These are phyloP conservation scores for Cyanocitta stelleri DNA, from an alignment of 2,113 vertebrate genomes.

Conservation along the genomic window DNA sequence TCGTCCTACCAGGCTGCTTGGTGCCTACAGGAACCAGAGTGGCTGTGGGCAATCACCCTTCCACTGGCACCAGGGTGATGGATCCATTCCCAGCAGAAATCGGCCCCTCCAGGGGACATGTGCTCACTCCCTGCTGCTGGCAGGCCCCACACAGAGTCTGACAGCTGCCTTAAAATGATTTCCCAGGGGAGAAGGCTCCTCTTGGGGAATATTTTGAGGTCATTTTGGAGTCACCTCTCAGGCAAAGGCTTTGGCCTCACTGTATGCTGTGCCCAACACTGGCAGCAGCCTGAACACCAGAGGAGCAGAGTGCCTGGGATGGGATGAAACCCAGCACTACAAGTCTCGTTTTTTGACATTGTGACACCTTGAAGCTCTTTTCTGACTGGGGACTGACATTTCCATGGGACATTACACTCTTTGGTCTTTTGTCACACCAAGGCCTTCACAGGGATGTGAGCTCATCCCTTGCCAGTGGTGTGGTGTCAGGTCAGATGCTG, in stretches of 20 bases:
- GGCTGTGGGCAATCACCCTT: fast-evolving
- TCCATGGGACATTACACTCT: fast-evolving
- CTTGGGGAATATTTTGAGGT: background rate
- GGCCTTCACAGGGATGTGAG: background rate
- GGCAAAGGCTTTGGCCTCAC: background rate
- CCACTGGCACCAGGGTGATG: background rate
- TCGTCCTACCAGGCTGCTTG: fast-evolving
- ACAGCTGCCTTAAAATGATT: background rate
- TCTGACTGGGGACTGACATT: background rate
- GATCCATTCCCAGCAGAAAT: background rate
- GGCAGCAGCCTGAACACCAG: background rate
- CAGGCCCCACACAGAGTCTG: background rate
- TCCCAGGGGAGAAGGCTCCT: background rate
- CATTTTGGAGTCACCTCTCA: background rate
- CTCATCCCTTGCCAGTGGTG: background rate
- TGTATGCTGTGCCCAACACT: background rate
- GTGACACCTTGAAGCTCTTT: background rate
- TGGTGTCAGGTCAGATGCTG: background rate
- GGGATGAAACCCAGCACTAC: background rate
- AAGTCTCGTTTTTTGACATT: background rate
- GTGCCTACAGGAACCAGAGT: background rate
- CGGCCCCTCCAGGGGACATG: background rate
- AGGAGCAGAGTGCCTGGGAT: background rate
- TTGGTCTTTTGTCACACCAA: background rate
- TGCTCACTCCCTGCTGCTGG: background rate